A percentile compares a stretch with the other conserved stretches of the same genome.
phyloP scores from a whole-genome alignment of 2,113 vertebrate genomes.

The Hemibagrus wyckioides region DNA sequence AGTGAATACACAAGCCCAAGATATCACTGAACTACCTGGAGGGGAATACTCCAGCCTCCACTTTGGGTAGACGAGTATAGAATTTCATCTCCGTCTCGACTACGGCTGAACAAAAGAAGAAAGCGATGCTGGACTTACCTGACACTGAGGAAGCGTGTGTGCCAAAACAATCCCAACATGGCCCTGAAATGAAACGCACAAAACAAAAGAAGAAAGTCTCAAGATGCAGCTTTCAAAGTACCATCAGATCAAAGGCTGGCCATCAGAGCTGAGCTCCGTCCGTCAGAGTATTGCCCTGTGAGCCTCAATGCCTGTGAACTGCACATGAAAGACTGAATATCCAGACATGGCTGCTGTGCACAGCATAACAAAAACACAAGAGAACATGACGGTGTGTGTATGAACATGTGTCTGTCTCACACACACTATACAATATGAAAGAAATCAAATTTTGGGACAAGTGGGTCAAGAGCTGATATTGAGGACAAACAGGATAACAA shows the following conservation, averaged over 20 bases:
- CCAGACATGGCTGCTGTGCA: slow-evolving; percentile 16
- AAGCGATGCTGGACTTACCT: slow-evolving; percentile 73
- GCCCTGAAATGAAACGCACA: slow-evolving; percentile 74
- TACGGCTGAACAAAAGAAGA: background rate
- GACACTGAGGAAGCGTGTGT: slow-evolving; percentile 82
- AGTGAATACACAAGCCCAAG: background rate
- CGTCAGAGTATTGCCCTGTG: slow-evolving; percentile 35
- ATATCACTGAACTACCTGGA: slow-evolving; percentile 2
- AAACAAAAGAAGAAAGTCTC: slow-evolving; percentile 18
- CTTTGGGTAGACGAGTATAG: background rate
- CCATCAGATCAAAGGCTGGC: slow-evolving; percentile 47
- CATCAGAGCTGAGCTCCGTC: slow-evolving; percentile 23
- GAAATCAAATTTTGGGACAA: too few relatives aligned
- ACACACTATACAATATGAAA: background rate
- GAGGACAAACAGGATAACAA: too few relatives aligned
- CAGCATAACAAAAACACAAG: slow-evolving; percentile 36
- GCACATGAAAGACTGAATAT: slow-evolving; percentile 17
- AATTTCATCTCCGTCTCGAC: background rate
- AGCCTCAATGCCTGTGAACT: slow-evolving; percentile 20
- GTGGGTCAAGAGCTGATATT: too few relatives aligned
- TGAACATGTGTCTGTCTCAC: background rate
- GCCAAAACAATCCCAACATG: slow-evolving; percentile 95
- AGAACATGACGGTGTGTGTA: background rate
- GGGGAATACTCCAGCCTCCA: background rate
- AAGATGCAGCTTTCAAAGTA: slow-evolving; percentile 18